Percentiles rank a stretch among this genome's conserved stretches.
These are phyloP conservation scores for Silurus asotus DNA, from an alignment of 2,113 vertebrate species.

Conservation along the genomic window DNA sequence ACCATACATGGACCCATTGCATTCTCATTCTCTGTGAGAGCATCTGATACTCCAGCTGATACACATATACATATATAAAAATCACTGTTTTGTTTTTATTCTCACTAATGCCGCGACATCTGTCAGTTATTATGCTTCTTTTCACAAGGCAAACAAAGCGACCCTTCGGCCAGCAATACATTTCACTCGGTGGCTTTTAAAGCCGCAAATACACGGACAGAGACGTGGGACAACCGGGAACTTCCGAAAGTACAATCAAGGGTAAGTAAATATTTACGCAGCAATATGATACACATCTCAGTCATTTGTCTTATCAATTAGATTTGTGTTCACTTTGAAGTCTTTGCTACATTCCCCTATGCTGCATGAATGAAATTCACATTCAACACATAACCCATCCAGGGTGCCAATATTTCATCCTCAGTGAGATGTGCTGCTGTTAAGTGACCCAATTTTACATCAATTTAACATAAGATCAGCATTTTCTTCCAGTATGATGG, in stretches of 20 bases:
- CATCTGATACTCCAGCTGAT: neutral
- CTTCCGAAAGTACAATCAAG: conserved; percentile 59
- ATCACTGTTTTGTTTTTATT: conserved; percentile 17
- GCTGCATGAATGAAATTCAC: neutral
- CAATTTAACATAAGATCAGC: neutral
- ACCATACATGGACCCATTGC: no score
- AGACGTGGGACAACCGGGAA: conserved; percentile 37
- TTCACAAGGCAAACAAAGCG: conserved; percentile 58
- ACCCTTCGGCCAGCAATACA: conserved; percentile 56
- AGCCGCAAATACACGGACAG: conserved; percentile 43
- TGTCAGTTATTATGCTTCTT: conserved; percentile 67
- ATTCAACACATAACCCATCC: neutral
- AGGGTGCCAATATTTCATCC: neutral
- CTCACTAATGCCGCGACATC: conserved; percentile 66
- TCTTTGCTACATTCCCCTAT: neutral
- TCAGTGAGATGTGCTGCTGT: neutral
- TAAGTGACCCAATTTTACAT: neutral
- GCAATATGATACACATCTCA: no score
- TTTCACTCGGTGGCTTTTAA: conserved; percentile 66
- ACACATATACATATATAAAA: neutral
- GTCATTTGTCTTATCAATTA: no score
- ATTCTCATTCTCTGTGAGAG: neutral
- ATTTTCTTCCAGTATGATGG: neutral
- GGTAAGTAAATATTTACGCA: conserved; percentile 63
- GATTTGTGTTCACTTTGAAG: neutral